Percentiles rank a stretch among this genome's conserved stretches.
Evolutionary conservation across 2,888 invertebrate genomes (phyloP).

Genomic region (Thymelicus sylvestris): DNA sequence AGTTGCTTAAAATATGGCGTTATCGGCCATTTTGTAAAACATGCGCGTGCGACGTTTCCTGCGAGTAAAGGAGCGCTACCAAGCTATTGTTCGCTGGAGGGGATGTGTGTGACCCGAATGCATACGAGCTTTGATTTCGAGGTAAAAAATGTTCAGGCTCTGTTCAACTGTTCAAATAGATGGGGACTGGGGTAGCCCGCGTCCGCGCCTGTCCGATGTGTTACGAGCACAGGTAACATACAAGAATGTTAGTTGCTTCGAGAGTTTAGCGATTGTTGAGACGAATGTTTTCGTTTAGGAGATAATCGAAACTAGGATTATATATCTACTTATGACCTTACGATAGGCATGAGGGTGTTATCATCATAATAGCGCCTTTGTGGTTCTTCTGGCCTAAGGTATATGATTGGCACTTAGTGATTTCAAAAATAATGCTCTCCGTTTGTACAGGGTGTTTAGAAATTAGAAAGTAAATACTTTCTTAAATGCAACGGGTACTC

Average conservation of each 20-base stretch:
- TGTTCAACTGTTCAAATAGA: conserved; percentile 34
- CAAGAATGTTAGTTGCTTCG: not conserved
- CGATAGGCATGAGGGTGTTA: too few relatives aligned
- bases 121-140: conserved; percentile 38
- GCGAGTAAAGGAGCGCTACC: conserved; percentile 79
- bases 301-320: too few relatives aligned
- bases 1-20: conserved; percentile 60
- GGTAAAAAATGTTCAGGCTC: conserved; percentile 30
- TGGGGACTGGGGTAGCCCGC: conserved; percentile 20
- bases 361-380: too few relatives aligned
- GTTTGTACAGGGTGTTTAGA: too few relatives aligned
- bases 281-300: too few relatives aligned
- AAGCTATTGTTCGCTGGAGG: conserved; percentile 72
- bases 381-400: too few relatives aligned
- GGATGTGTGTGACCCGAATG: conserved; percentile 76
- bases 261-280: not conserved
- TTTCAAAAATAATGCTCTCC: too few relatives aligned
- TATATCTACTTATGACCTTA: too few relatives aligned
- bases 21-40: conserved; percentile 68
- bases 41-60: conserved; percentile 79
- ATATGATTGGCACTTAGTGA: too few relatives aligned
- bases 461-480: too few relatives aligned
- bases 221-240: conserved; percentile 7
- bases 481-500: too few relatives aligned
- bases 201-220: not conserved